phyloP scores from a whole-genome alignment of 2,888 invertebrate species.

The Hyposoter dolosus region DNA sequence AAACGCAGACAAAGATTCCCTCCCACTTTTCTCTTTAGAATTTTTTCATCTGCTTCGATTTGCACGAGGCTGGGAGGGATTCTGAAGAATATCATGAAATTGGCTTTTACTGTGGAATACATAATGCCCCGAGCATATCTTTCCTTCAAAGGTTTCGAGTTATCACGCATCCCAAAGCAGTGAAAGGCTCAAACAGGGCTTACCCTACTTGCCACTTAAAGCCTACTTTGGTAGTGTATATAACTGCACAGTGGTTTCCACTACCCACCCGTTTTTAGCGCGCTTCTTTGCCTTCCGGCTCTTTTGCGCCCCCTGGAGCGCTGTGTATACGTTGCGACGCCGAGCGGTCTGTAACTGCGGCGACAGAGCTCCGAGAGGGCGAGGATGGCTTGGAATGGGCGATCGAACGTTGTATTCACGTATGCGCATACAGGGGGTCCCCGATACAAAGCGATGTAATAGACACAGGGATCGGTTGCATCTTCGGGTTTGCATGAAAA shows the following conservation, averaged over 20 bases:
- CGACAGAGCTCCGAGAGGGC: slow-evolving; percentile 35
- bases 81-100: neutral
- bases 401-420: slow-evolving; percentile 5
- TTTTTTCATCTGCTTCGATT: neutral
- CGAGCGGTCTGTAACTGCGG: slow-evolving; percentile 57
- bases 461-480: neutral
- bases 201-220: slow-evolving; percentile 27
- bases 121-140: neutral
- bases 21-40: neutral
- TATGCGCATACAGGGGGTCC: neutral
- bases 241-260: slow-evolving; percentile 39
- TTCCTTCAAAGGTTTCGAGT: slow-evolving; percentile 5
- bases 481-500: neutral
- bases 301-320: neutral
- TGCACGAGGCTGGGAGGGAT: neutral
- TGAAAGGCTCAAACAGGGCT: slow-evolving; percentile 19
- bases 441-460: neutral
- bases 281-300: slow-evolving; percentile 61
- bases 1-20: neutral
- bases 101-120: neutral
- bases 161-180: slow-evolving; percentile 6
- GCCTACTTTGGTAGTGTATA: slow-evolving; percentile 21
- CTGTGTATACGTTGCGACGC: slow-evolving; percentile 49
- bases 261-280: slow-evolving; percentile 47
- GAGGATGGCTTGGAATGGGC: neutral